These are phyloP conservation scores for Tiliacea citrago DNA, from an alignment of 2,888 invertebrate species.

Conservation along the genomic window DNA sequence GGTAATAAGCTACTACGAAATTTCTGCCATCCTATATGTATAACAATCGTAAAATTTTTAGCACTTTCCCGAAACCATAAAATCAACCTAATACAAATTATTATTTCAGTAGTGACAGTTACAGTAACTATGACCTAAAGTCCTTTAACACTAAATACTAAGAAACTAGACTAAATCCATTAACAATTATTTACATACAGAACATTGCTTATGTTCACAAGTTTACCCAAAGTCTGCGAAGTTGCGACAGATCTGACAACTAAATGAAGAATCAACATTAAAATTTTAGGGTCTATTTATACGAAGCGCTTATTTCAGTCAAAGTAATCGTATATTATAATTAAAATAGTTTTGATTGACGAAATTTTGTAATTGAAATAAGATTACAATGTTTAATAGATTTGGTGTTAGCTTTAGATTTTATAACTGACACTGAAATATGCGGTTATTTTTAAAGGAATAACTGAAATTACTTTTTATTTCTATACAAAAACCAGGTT, in stretches of 20 bases:
- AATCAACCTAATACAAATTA: not conserved
- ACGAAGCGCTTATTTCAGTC: conserved; percentile 55
- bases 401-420: not conserved
- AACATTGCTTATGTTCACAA: conserved; percentile 68
- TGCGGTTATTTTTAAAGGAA: not conserved
- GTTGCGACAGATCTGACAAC: conserved; percentile 61
- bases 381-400: conserved; percentile 17
- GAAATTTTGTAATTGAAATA: conserved; percentile 45
- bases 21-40: not conserved
- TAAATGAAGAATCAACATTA: conserved; percentile 63
- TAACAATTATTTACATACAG: conserved; percentile 66
- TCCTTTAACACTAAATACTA: conserved; percentile 38
- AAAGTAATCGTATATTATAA: conserved; percentile 35
- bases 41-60: not conserved
- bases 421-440: not conserved
- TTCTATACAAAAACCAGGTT: not conserved
- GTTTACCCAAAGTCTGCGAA: conserved; percentile 65
- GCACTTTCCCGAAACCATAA: not conserved
- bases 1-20: not conserved
- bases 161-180: conserved; percentile 63
- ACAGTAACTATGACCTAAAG: conserved; percentile 1
- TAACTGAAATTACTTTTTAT: not conserved
- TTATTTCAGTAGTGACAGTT: not conserved
- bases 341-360: conserved; percentile 56
- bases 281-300: conserved; percentile 35